These are phyloP conservation scores for Pachydiplax longipennis DNA, from an alignment of 2,888 invertebrate species.

Conservation along the genomic window DNA sequence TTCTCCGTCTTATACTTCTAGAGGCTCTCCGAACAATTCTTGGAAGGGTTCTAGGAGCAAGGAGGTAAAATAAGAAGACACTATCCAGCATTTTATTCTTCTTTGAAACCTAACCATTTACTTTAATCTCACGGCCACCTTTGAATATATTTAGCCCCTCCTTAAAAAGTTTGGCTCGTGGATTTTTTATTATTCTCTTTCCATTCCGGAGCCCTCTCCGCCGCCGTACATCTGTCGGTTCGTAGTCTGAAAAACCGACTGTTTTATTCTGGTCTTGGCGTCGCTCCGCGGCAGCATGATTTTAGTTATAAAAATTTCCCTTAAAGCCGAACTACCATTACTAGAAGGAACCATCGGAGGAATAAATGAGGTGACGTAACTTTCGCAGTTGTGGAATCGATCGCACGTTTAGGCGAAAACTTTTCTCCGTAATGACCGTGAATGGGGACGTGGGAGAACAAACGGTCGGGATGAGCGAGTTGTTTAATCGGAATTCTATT, in stretches of 20 bases:
- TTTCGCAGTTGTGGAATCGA: not conserved
- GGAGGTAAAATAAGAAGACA: not conserved
- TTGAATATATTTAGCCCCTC: constrained; percentile 32
- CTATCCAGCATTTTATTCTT: not conserved
- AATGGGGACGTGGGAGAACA: not conserved
- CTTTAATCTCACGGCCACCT: constrained; percentile 26
- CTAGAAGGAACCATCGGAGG: not conserved
- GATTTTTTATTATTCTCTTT: constrained; percentile 19
- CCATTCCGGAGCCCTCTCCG: not conserved
- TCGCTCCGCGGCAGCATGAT: constrained; percentile 13
- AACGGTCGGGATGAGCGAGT: too few relatives aligned
- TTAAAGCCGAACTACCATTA: not conserved
- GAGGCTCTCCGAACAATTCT: not conserved
- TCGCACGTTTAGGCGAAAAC: not conserved
- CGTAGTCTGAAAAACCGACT: not conserved
- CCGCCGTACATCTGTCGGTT: not conserved
- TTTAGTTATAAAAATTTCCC: not conserved
- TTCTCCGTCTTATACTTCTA: not conserved
- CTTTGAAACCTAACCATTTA: not conserved
- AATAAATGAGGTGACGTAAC: not conserved
- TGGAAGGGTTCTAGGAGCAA: not conserved
- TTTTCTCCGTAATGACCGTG: not conserved
- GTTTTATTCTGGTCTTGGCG: constrained; percentile 39
- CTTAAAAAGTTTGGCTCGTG: not conserved
- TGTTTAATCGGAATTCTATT: too few relatives aligned